Base-by-base conservation (phyloP, 2,113 vertebrate species). In the Psilopsiagon aurifrons region DNA sequence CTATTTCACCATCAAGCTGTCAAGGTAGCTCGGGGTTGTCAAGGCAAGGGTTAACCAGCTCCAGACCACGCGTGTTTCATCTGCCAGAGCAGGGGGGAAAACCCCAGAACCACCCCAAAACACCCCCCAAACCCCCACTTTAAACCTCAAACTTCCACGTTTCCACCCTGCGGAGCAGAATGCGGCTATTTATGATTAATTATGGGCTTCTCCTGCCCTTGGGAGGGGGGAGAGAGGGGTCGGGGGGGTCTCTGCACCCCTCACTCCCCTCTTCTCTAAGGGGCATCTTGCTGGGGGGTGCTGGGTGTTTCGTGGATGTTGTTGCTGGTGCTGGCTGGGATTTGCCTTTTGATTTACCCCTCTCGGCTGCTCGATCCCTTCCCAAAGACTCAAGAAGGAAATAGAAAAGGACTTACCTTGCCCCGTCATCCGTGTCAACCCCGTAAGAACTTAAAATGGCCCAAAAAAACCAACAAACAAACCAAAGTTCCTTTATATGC, bases 351-450 rank as follows among this genome's bases (percentile, higher is more conserved):
- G 8, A 47, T 75, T 80, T 77, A 39, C 67, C 73, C 69, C 73
- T 86, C 66, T 81, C 90, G 62, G 80, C 54, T 80, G 44, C 70
- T 27, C 17, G 2, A 17, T 46, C 70, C 76, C 76, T 94, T 82
- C 95, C 94, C 84, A 81, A 92, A 95, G 91, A 68, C 64, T 84
- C 80, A 84, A 96, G 94, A 97, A 98, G 96, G 96, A 97, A 97
- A 97, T 95, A 92, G 97, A 97, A 93, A 96, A 9, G 96, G 95
- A 98, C 98, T 98, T 98, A 98, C 98, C 98, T 98, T 98, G 97
- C 97, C 68, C 94, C 88, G 86, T 19, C 96, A 94, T 55, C 97
- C 96, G 91, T 94, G 94, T 95, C 97, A 97, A 96, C 96, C 97
- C 97, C 95, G 97, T 92, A 93, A 54, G 97, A 97, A 98, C 97